Conservation (phyloP, 2,797 vertebrate species). For the Momotus momota region DNA sequence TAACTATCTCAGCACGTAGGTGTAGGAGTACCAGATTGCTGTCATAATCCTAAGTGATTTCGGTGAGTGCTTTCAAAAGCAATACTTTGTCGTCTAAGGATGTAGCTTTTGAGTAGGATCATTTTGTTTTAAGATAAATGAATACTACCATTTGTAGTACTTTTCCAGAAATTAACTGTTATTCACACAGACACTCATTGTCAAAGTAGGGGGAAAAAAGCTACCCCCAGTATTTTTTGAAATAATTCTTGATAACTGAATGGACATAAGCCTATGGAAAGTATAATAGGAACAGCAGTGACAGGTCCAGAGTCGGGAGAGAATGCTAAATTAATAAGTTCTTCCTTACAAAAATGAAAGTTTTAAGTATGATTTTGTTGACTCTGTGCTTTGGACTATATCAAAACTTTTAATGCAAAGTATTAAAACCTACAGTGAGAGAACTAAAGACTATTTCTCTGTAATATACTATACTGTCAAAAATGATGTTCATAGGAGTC, state of each 20-base stretch:
- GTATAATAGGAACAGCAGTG: neutral
- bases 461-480: neutral
- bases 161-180: neutral
- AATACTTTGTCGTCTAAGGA: neutral
- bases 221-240: neutral
- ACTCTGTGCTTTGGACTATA: neutral
- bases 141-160: neutral
- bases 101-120: neutral
- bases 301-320: neutral
- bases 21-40: too few relatives aligned
- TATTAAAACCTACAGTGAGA: neutral
- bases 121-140: neutral
- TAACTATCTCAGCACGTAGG: neutral
- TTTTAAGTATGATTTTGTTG: neutral
- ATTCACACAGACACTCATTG: rapidly evolving
- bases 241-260: neutral
- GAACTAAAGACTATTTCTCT: neutral
- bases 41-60: neutral
- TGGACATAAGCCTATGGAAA: neutral
- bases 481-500: neutral
- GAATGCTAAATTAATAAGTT: neutral
- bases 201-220: neutral
- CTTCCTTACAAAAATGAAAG: neutral
- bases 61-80: neutral
- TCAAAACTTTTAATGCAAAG: neutral